phyloP scores from a whole-genome alignment of 2,888 invertebrate species.

The Scaeva pyrastri region DNA sequence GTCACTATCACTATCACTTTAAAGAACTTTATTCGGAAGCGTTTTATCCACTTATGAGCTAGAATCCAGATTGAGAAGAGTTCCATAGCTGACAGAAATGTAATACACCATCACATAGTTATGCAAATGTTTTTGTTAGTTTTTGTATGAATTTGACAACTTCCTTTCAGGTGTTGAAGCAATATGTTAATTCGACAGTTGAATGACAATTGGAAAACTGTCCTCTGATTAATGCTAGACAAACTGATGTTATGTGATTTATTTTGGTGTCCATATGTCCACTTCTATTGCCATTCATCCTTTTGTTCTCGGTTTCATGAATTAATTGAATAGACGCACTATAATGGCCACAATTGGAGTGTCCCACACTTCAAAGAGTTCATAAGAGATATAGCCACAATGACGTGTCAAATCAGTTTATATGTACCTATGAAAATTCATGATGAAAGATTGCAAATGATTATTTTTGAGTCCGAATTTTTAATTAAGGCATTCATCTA shows the following conservation, averaged over 20 bases:
- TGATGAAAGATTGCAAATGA: not conserved
- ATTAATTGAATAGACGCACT: slow-evolving; percentile 1
- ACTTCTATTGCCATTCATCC: not conserved
- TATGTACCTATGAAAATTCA: too few relatives aligned
- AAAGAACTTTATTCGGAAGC: not conserved
- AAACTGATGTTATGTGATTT: not conserved
- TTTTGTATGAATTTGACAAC: not conserved
- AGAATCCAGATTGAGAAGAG: not conserved
- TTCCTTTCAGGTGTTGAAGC: slow-evolving; percentile 24
- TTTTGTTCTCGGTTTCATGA: slow-evolving; percentile 2
- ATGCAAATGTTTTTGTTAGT: not conserved
- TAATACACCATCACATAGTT: too few relatives aligned
- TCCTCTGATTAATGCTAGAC: not conserved
- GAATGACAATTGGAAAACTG: not conserved
- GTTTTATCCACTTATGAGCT: not conserved
- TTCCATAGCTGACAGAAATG: not conserved
- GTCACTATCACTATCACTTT: slow-evolving; percentile 1
- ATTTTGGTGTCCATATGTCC: not conserved
- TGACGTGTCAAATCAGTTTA: too few relatives aligned
- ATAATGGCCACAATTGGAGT: slow-evolving; percentile 6
- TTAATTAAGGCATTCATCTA: not conserved
- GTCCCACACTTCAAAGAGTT: not conserved
- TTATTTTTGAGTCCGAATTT: not conserved
- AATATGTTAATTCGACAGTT: not conserved
- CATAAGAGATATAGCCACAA: not conserved